These are phyloP conservation scores for Epistrophella euchroma DNA, from an alignment of 2,888 invertebrate genomes.

Conservation along the genomic window DNA sequence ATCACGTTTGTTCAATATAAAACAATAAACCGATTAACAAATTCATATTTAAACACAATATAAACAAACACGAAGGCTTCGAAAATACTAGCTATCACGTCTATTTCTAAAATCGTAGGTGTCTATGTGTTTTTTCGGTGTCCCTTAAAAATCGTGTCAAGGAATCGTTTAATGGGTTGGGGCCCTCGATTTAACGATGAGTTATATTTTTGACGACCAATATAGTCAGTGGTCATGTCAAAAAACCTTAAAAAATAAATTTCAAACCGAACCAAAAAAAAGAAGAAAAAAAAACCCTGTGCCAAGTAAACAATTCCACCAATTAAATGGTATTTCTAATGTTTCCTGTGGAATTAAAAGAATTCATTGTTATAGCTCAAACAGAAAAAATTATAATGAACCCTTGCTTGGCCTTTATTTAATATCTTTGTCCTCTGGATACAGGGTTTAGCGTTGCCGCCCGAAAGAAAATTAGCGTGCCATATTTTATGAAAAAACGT, in stretches of 20 bases:
- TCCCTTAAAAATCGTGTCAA: constrained; percentile 55
- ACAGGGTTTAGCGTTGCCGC: too few species aligned
- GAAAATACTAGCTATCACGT: constrained; percentile 12
- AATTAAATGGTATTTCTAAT: constrained; percentile 66
- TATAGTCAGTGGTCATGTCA: constrained; percentile 73
- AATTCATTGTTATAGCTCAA: constrained; percentile 34
- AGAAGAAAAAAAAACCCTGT: neutral
- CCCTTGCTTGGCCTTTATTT: constrained; percentile 46
- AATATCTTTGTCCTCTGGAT: constrained; percentile 15
- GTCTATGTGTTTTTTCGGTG: neutral
- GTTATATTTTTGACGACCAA: constrained; percentile 71
- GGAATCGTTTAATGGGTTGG: constrained; percentile 58
- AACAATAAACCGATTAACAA: constrained; percentile 73
- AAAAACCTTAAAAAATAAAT: constrained; percentile 54
- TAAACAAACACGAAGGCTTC: constrained; percentile 49
- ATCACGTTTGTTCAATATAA: constrained; percentile 70
- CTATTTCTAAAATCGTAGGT: neutral
- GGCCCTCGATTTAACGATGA: constrained; percentile 67
- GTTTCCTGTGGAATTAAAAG: constrained; percentile 44
- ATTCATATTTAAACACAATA: constrained; percentile 61
- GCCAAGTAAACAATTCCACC: constrained; percentile 49
- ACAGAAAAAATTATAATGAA: constrained; percentile 1
- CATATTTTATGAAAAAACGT: too few species aligned
- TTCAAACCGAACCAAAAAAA: constrained; percentile 8
- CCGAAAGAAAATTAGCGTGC: too few species aligned